Evolutionary conservation across 1,140 invertebrate genomes (phyloP).

Genomic region (Camponotus pennsylvanicus): DNA sequence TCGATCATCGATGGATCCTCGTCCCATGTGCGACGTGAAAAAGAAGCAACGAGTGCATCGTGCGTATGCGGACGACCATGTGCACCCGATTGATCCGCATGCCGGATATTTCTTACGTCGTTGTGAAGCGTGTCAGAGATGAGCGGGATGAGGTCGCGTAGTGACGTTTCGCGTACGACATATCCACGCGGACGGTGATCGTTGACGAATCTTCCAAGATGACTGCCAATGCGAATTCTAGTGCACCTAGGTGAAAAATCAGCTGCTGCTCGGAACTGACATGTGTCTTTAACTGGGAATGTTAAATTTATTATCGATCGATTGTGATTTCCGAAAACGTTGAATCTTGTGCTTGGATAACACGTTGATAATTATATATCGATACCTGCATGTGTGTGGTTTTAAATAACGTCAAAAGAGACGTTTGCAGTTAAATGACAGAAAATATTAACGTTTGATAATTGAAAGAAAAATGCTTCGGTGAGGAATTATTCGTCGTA

Average conservation of each 20-base stretch:
- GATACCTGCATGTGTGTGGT: conserved; percentile 32
- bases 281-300: background rate
- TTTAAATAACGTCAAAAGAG: conserved; percentile 20
- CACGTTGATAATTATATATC: conserved; percentile 33
- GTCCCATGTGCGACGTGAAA: conserved; percentile 31
- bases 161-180: conserved; percentile 31
- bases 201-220: background rate
- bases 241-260: conserved; percentile 18
- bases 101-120: conserved; percentile 22
- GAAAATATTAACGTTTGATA: background rate
- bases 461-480: background rate
- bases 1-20: conserved; percentile 56
- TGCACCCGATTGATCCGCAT: conserved; percentile 53
- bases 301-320: background rate
- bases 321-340: background rate
- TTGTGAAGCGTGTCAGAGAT: background rate
- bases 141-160: conserved; percentile 26
- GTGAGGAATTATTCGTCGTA: background rate
- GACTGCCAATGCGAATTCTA: background rate
- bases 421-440: background rate
- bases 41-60: conserved; percentile 19
- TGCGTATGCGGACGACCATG: conserved; percentile 47
- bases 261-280: background rate
- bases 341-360: conserved; percentile 5
- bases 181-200: conserved; percentile 1